Conservation (phyloP, 2,797 vertebrate species). For the Paratrypauchen microcephalus region DNA sequence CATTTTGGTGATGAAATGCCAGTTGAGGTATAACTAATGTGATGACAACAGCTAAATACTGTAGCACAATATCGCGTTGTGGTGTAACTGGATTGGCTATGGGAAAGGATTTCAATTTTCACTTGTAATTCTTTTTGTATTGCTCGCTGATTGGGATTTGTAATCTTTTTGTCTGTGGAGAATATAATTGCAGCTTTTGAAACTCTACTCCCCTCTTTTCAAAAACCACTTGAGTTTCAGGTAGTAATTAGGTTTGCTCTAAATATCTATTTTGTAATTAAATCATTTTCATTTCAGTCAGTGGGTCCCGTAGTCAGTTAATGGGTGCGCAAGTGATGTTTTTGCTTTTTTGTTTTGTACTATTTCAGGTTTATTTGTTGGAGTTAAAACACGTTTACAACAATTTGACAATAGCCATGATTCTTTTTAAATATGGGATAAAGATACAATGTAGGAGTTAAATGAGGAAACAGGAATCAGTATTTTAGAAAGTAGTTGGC, state of each 20-base stretch:
- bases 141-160: conserved; percentile 11
- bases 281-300: conserved; percentile 19
- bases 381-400: conserved; percentile 31
- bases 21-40: conserved; percentile 15
- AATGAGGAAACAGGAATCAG: too few relatives aligned
- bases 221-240: conserved; percentile 24
- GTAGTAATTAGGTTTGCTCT: conserved; percentile 18
- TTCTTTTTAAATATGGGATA: conserved; percentile 22
- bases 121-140: conserved; percentile 3
- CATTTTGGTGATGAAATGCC: conserved; percentile 19
- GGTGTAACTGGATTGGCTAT: conserved; percentile 32
- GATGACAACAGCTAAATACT: conserved; percentile 13
- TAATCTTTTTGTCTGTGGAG: conserved; percentile 25
- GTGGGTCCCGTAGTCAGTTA: conserved; percentile 12
- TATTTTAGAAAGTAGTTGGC: too few relatives aligned
- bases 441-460: neutral
- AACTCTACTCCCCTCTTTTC: conserved; percentile 28
- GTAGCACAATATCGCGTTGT: conserved; percentile 14
- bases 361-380: conserved; percentile 14
- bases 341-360: conserved; percentile 2
- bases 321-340: conserved; percentile 5
- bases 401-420: conserved; percentile 46
- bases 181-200: conserved; percentile 33
- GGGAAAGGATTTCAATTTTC: conserved; percentile 13
- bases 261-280: conserved; percentile 17